Percentiles rank a stretch among this genome's conserved stretches.
Conservation (phyloP, 2,797 vertebrate species). For the Anisognathus igniventris region DNA sequence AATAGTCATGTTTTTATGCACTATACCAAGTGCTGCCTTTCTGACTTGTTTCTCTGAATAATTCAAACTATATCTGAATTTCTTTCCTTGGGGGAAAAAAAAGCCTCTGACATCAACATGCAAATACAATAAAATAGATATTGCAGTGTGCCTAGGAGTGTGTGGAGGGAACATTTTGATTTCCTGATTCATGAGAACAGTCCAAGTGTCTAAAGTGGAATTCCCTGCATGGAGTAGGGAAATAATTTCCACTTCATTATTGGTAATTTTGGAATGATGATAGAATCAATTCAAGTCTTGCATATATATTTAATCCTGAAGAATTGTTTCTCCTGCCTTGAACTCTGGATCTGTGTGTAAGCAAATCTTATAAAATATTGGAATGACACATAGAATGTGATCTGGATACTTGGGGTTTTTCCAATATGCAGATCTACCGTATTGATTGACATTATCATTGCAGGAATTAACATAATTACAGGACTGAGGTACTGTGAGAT, state of each 20-base stretch:
- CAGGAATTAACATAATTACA: neutral
- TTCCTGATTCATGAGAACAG: neutral
- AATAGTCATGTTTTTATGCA: neutral
- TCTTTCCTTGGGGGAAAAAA: neutral
- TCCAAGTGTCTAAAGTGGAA: neutral
- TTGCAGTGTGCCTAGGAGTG: neutral
- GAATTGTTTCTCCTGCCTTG: neutral
- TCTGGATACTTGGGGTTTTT: neutral
- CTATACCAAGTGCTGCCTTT: neutral
- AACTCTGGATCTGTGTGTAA: neutral
- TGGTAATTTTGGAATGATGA: neutral
- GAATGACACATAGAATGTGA: neutral
- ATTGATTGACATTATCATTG: neutral
- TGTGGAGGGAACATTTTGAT: neutral
- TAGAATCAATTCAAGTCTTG: neutral
- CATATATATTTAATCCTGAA: neutral
- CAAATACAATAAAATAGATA: neutral
- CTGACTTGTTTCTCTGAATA: constrained; percentile 26
- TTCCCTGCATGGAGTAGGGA: neutral
- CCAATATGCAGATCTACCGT: rapidly evolving
- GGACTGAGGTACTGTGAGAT: neutral
- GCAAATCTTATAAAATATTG: neutral
- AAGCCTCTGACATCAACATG: neutral
- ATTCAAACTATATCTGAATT: neutral
- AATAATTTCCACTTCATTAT: neutral